Base-by-base conservation (phyloP, 2,888 invertebrate genomes). In the Sacculina carcini region DNA sequence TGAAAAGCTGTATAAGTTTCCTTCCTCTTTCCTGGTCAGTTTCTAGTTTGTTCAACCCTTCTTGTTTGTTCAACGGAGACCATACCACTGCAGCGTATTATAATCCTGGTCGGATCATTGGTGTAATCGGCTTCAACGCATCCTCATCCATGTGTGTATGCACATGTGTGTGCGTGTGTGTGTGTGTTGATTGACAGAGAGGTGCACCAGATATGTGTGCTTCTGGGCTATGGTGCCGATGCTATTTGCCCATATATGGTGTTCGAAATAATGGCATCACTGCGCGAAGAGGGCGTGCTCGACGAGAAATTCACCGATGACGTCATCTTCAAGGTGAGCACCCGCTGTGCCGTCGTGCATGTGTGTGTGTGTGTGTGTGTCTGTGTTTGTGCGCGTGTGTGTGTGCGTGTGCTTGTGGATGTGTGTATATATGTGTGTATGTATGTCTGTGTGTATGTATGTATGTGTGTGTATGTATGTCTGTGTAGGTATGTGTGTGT, bases 211-310 rank as follows among this genome's bases (percentile, higher is more conserved):
- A 79, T 94, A 67, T 94, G 92, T 62, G 85, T 92, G 0, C 69
- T 98, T 26, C 72, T 98, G 32, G 96, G 85, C 60, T 98, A 89
- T 65, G 96, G 98, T 29, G 94, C 92, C 2, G 96, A 98, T 69
- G 96, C 86, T 0, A 83, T 98, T 59, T 96, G 96, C 60, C 96
- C 98, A 0, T 96, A 94, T 67, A 67, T 96, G 54, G 90, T 92
- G 3, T 84, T 90, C 66, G 96, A 98, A 67, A 74, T 92, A 59
- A 84, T 94, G 23, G 76, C 77, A 58, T 76, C 82, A 32, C 71
- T 98, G 10, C 74, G 92, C 28, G 77, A 78, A 59, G 85, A 92
- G 66, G 81, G 81, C 39, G 75, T 92, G 9, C 67, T 98, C 29
- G 83, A 84, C 59, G 71, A 75, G 1, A 69, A 71, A 4, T 69